A percentile compares a stretch with the other conserved stretches of the same genome.
Evolutionary conservation across 2,888 invertebrate genomes (phyloP).

Genomic region (Steinernema hermaphroditum): DNA sequence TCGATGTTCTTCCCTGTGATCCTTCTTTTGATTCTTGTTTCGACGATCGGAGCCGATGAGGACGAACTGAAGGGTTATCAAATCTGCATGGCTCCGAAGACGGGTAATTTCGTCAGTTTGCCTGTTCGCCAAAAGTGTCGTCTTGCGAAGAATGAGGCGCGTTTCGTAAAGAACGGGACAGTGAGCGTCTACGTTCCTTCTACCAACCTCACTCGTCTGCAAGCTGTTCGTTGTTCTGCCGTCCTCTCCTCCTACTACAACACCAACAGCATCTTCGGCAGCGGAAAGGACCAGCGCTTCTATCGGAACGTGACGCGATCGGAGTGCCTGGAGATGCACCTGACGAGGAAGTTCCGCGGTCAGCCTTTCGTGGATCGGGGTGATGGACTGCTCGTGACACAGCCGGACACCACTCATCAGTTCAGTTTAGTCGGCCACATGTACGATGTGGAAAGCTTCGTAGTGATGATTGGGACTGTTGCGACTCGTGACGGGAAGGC

Average conservation of each 20-base stretch:
- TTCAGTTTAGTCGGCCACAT: background rate
- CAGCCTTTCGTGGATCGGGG: slow-evolving; percentile 2
- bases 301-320: background rate
- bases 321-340: background rate
- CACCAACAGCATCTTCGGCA: slow-evolving; percentile 14
- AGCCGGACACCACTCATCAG: background rate
- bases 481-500: background rate
- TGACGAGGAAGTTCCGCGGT: background rate
- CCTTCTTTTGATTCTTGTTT: no score
- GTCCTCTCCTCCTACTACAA: background rate
- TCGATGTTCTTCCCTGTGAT: no score
- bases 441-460: background rate
- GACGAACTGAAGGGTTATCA: no score
- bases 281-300: background rate
- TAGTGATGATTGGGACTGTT: background rate
- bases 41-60: no score
- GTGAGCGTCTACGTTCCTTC: background rate
- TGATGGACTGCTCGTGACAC: background rate
- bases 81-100: no score
- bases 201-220: background rate
- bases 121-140: no score
- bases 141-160: background rate
- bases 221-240: background rate
- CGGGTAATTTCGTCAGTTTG: no score
- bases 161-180: background rate